Percentiles rank a stretch among this genome's conserved stretches.
These are phyloP conservation scores for Pogonocherus hispidulus DNA, from an alignment of 2,888 invertebrate species.

Conservation along the genomic window DNA sequence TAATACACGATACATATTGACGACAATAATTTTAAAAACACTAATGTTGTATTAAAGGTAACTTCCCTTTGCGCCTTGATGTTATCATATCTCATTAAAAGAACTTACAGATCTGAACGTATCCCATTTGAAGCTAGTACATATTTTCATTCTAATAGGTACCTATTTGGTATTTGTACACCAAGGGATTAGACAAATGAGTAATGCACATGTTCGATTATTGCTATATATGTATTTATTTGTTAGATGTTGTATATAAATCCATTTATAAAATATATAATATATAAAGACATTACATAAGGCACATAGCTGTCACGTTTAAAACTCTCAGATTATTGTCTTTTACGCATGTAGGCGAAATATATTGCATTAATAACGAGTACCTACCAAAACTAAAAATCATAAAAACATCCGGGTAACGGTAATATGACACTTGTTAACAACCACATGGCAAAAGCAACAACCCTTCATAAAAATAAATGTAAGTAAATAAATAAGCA, in stretches of 20 bases:
- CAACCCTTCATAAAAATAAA: slow-evolving; percentile 48
- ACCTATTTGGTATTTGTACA: no score
- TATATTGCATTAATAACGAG: slow-evolving; percentile 31
- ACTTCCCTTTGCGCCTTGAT: no score
- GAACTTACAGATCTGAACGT: no score
- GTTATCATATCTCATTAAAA: no score
- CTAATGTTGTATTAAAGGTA: no score
- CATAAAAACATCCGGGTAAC: background rate
- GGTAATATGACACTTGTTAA: slow-evolving; percentile 40
- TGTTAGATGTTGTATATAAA: slow-evolving; percentile 40
- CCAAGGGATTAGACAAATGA: no score
- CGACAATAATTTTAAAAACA: no score
- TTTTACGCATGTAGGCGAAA: slow-evolving; percentile 47
- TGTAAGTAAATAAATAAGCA: slow-evolving; percentile 52
- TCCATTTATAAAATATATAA: slow-evolving; percentile 44
- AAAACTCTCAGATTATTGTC: slow-evolving; percentile 48
- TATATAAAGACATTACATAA: slow-evolving; percentile 39
- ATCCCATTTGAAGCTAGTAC: no score
- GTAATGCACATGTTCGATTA: no score
- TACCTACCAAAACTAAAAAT: slow-evolving; percentile 6
- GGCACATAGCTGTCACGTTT: slow-evolving; percentile 39
- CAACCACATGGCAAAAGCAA: slow-evolving; percentile 53
- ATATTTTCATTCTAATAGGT: no score
- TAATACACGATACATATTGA: no score
- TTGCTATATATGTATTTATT: slow-evolving; percentile 32